Evolutionary conservation across 2,888 invertebrate genomes (phyloP).

Genomic region (Mechanitis mazaeus): DNA sequence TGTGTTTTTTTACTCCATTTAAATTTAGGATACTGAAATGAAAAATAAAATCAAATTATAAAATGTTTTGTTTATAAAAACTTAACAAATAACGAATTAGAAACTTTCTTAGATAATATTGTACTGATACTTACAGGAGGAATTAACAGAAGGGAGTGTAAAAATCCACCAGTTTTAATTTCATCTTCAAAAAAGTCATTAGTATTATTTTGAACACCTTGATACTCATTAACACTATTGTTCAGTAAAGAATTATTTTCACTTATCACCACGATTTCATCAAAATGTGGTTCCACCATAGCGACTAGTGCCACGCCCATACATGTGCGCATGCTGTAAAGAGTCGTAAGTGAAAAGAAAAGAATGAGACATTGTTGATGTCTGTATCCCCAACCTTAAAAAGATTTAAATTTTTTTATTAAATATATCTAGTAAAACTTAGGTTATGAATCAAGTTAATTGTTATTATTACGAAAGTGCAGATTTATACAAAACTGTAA

Average conservation of each 20-base stretch:
- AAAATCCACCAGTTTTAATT: conserved; percentile 32
- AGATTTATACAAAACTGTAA: too few species aligned
- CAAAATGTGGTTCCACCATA: conserved; percentile 58
- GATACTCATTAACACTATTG: background rate
- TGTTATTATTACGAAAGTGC: too few species aligned
- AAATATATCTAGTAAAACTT: too few species aligned
- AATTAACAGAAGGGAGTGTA: conserved; percentile 43
- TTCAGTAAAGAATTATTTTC: conserved; percentile 9
- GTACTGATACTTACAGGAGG: conserved; percentile 44
- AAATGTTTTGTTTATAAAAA: background rate
- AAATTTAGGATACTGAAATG: conserved; percentile 59
- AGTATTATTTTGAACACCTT: background rate
- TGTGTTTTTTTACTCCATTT: conserved; percentile 75
- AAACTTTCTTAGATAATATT: too few species aligned
- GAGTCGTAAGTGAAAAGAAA: conserved; percentile 74
- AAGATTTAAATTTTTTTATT: conserved; percentile 21
- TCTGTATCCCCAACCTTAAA: conserved; percentile 59
- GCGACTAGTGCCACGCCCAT: conserved; percentile 81
- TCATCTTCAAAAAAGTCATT: conserved; percentile 25
- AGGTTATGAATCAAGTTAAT: too few species aligned
- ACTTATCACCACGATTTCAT: background rate
- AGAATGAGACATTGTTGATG: conserved; percentile 78
- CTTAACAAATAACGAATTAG: background rate
- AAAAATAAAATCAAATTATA: background rate
- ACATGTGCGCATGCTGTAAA: conserved; percentile 79